phyloP scores from a whole-genome alignment of 2,113 vertebrate species.

The Odobenus rosmarus region DNA sequence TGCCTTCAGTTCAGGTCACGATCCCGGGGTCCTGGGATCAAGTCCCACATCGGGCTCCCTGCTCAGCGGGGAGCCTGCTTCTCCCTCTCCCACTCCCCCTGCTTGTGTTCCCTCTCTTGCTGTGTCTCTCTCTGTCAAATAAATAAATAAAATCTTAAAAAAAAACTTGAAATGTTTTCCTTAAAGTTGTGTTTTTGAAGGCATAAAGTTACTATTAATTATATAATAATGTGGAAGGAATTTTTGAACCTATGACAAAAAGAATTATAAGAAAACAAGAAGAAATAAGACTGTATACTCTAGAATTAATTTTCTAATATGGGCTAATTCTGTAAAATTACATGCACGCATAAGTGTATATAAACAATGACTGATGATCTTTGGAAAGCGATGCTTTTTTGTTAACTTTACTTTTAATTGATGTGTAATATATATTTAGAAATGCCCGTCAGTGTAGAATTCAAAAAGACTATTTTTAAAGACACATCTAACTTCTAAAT shows the following conservation, averaged over 20 bases:
- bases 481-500: not conserved
- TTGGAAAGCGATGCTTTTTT: not conserved
- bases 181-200: not conserved
- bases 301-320: not conserved
- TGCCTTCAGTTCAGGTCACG: too few relatives aligned
- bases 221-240: not conserved
- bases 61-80: too few relatives aligned
- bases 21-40: too few relatives aligned
- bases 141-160: too few relatives aligned
- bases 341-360: too few relatives aligned
- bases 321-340: not conserved
- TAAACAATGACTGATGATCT: not conserved
- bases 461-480: not conserved
- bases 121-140: too few relatives aligned
- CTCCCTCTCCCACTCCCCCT: too few relatives aligned
- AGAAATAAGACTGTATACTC: not conserved
- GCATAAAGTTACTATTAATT: not conserved
- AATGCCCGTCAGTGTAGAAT: not conserved
- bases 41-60: too few relatives aligned
- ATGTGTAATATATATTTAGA: not conserved
- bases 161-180: not conserved
- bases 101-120: too few relatives aligned
- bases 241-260: not conserved
- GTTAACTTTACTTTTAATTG: not conserved
- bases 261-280: not conserved